These are phyloP conservation scores for Epinephelus lanceolatus DNA, from an alignment of 2,113 vertebrate genomes.

Conservation along the genomic window DNA sequence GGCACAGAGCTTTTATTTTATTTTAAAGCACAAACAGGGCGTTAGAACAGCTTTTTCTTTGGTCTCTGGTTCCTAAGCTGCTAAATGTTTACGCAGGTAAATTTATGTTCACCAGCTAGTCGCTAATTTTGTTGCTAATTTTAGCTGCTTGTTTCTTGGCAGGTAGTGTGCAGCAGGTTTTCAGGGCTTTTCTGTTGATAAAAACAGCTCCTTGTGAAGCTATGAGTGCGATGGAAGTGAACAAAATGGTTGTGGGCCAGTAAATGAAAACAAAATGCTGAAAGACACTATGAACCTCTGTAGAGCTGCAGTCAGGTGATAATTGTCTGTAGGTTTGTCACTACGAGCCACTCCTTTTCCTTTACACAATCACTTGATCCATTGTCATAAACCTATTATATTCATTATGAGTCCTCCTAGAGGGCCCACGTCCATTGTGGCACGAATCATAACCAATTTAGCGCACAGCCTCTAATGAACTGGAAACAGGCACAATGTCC, in stretches of 20 bases:
- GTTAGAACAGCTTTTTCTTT: too few species aligned
- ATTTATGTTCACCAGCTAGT: not conserved
- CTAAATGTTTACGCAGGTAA: not conserved
- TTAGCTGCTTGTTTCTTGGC: not conserved
- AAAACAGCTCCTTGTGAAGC: not conserved
- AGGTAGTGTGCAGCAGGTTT: not conserved
- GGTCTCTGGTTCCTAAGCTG: not conserved
- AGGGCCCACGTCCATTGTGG: too few species aligned
- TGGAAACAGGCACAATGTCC: too few species aligned
- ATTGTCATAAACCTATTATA: not conserved
- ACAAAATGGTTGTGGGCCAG: not conserved
- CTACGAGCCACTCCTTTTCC: not conserved
- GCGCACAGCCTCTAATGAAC: too few species aligned
- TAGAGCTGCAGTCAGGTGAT: not conserved
- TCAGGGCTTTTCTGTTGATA: not conserved
- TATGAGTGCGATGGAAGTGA: not conserved
- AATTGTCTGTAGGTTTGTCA: not conserved
- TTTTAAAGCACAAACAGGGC: too few species aligned
- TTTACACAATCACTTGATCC: constrained; percentile 1
- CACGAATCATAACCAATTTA: too few species aligned
- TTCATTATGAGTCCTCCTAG: not conserved
- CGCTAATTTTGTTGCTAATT: not conserved
- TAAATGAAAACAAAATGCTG: not conserved
- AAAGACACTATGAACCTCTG: not conserved
- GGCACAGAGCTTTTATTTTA: too few species aligned